A percentile compares a stretch with the other conserved stretches of the same genome.
phyloP scores from a whole-genome alignment of 2,113 vertebrate genomes.

The Procavia capensis region DNA sequence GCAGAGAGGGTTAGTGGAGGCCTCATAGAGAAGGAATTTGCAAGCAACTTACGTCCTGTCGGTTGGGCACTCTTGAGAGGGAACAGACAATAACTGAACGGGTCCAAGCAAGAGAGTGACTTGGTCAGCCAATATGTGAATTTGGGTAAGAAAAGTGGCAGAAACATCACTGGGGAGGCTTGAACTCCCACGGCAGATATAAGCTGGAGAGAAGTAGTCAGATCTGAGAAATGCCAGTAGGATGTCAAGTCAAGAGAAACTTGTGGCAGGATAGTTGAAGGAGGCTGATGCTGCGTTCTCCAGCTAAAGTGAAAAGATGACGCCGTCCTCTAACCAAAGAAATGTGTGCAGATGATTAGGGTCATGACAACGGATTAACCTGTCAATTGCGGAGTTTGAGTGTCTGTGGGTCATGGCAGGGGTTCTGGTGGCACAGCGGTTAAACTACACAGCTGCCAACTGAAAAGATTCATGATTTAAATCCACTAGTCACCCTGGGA shows the following conservation, averaged over 20 bases:
- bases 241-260: neutral
- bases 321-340: neutral
- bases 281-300: neutral
- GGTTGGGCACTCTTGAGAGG: neutral
- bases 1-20: neutral
- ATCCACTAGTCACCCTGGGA: too few species aligned
- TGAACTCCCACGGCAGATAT: neutral
- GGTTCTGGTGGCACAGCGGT: too few species aligned
- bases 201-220: neutral
- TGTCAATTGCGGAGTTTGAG: neutral
- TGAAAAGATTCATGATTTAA: too few species aligned
- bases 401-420: too few species aligned
- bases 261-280: neutral
- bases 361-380: neutral
- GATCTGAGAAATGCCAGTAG: neutral
- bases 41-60: neutral
- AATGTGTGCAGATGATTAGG: neutral
- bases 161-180: neutral
- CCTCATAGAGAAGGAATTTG: neutral
- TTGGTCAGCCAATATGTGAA: neutral
- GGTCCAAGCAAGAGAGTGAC: neutral
- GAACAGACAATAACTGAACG: neutral
- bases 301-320: neutral
- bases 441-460: too few species aligned
- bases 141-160: neutral